Percentiles rank a stretch among this genome's conserved stretches.
phyloP scores from a whole-genome alignment of 53 echinoderm and acorn worm genomes.

The Holothuria leucospilota region DNA sequence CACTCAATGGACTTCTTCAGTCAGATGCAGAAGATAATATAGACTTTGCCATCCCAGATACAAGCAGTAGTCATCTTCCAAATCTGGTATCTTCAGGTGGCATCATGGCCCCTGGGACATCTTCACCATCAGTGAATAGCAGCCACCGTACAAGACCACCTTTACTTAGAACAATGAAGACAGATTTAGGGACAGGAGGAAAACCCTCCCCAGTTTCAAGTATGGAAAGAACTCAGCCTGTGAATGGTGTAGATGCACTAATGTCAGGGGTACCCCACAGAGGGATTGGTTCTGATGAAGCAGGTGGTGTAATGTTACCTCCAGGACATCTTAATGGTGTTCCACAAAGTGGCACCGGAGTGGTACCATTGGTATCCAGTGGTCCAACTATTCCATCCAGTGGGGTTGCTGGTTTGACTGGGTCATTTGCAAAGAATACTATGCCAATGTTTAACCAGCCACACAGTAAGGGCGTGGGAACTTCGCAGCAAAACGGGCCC shows the following conservation, averaged over 20 bases:
- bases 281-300: background rate
- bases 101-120: no score
- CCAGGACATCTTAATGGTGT: slow-evolving; percentile 7
- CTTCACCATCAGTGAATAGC: no score
- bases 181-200: slow-evolving; percentile 15
- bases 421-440: no score
- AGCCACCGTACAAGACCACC: slow-evolving; percentile 2
- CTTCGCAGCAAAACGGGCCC: no score
- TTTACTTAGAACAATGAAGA: slow-evolving; percentile 7
- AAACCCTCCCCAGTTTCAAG: slow-evolving; percentile 1
- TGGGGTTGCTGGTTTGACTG: no score
- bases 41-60: background rate
- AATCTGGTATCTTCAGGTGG: background rate
- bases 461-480: no score
- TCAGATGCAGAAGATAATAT: slow-evolving; percentile 10
- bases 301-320: background rate
- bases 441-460: no score
- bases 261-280: no score
- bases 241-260: background rate
- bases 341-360: background rate
- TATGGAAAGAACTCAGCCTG: background rate
- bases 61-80: background rate
- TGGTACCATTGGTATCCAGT: no score
- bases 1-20: background rate
- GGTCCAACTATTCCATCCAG: no score